Evolutionary conservation across 1,140 invertebrate species (phyloP).

Genomic region (Heliconius eleuchia): DNA sequence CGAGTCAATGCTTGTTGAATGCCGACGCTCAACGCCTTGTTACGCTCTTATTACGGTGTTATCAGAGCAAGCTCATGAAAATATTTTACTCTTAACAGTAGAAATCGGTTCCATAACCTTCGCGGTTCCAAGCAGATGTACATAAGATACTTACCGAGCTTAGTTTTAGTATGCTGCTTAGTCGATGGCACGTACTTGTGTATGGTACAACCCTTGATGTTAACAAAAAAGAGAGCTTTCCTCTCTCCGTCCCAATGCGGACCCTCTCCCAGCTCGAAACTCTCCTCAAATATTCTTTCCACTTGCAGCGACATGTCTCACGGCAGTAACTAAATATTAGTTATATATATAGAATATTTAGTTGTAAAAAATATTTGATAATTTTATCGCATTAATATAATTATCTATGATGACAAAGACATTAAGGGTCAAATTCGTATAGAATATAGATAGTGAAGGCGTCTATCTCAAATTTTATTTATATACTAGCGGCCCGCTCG

Average conservation of each 20-base stretch:
- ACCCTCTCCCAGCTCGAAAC: slow-evolving; percentile 77
- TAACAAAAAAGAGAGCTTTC: slow-evolving; percentile 82
- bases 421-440: too few species aligned
- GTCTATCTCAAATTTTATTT: too few species aligned
- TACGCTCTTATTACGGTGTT: too few species aligned
- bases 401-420: neutral
- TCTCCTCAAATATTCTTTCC: slow-evolving; percentile 1
- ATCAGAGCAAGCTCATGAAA: too few species aligned
- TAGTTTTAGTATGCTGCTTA: slow-evolving; percentile 59
- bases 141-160: slow-evolving; percentile 51
- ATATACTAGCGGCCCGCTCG: too few species aligned
- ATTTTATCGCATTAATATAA: neutral
- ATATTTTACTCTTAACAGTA: too few species aligned
- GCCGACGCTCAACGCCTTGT: too few species aligned
- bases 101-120: neutral
- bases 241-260: slow-evolving; percentile 83
- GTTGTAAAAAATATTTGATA: neutral
- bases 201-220: slow-evolving; percentile 79
- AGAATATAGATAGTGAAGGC: too few species aligned
- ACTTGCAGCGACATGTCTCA: neutral
- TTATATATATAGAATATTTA: neutral
- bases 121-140: too few species aligned
- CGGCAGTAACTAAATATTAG: neutral
- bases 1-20: too few species aligned
- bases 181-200: slow-evolving; percentile 80